Conservation (phyloP, 2,888 invertebrate genomes). For the Aphrophora alni region DNA sequence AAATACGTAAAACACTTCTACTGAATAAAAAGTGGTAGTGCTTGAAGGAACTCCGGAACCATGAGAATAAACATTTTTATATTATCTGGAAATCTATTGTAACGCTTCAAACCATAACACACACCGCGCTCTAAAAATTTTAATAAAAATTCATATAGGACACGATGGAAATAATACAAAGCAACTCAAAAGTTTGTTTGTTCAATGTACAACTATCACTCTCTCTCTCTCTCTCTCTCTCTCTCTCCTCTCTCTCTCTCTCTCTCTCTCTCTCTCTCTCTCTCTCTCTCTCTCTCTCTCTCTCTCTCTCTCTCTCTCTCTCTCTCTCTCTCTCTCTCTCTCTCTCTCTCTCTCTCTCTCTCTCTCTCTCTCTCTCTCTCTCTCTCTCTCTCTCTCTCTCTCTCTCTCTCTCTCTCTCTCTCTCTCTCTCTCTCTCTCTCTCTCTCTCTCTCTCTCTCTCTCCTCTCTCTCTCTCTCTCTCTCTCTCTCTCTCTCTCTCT, state of each 20-base stretch:
- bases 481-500: slow-evolving; percentile 15
- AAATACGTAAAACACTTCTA: no score
- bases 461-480: slow-evolving; percentile 15
- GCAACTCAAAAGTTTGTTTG: no score
- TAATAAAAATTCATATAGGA: no score
- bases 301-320: slow-evolving; percentile 25
- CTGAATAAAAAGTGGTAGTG: no score
- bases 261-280: slow-evolving; percentile 28
- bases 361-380: slow-evolving; percentile 2
- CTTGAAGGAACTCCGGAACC: no score
- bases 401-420: slow-evolving; percentile 29
- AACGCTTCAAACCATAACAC: no score
- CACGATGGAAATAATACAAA: no score
- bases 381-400: slow-evolving; percentile 29
- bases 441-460: slow-evolving; percentile 4
- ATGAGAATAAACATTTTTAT: no score
- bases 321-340: slow-evolving; percentile 27
- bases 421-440: slow-evolving; percentile 12
- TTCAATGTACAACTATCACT: no score
- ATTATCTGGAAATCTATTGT: no score
- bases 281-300: slow-evolving; percentile 29
- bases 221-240: slow-evolving; percentile 27
- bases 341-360: neutral
- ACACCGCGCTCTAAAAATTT: no score
- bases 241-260: neutral